Evolutionary conservation across 2,888 invertebrate genomes (phyloP).

Genomic region (Chorisops tibialis): DNA sequence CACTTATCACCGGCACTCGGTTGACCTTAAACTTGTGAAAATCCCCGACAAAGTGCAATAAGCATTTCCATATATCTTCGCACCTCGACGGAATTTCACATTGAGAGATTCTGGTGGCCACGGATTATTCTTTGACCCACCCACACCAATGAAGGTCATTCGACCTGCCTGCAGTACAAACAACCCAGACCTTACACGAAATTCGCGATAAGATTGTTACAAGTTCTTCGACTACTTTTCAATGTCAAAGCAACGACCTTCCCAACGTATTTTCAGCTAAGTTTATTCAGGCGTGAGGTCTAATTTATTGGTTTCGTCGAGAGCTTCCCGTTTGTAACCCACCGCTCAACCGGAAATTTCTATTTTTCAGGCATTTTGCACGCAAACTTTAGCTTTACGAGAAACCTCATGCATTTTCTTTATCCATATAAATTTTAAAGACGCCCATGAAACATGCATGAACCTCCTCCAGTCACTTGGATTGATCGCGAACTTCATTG

Average conservation of each 20-base stretch:
- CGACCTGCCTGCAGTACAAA: too few species aligned
- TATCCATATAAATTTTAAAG: constrained; percentile 1
- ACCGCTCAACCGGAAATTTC: constrained; percentile 4
- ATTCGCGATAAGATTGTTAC: background rate
- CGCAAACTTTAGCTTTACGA: constrained; percentile 9
- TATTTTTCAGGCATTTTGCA: constrained; percentile 18
- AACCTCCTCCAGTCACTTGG: background rate
- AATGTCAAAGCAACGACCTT: constrained; percentile 17
- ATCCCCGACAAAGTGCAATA: too few species aligned
- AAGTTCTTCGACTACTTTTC: constrained; percentile 16
- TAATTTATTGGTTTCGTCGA: constrained; percentile 8
- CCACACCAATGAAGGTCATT: too few species aligned
- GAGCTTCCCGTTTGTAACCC: background rate
- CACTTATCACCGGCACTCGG: too few species aligned
- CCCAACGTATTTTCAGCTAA: background rate
- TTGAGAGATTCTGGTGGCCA: too few species aligned
- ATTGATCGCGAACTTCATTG: constrained; percentile 2
- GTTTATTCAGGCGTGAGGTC: constrained; percentile 4
- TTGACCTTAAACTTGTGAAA: constrained; percentile 12
- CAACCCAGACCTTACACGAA: background rate
- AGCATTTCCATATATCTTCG: too few species aligned
- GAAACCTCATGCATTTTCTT: constrained; percentile 17
- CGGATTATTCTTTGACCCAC: too few species aligned
- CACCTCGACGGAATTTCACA: too few species aligned
- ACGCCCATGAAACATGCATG: constrained; percentile 12